Conservation (phyloP, 2,888 invertebrate species). For the Pyrrhia umbra region DNA sequence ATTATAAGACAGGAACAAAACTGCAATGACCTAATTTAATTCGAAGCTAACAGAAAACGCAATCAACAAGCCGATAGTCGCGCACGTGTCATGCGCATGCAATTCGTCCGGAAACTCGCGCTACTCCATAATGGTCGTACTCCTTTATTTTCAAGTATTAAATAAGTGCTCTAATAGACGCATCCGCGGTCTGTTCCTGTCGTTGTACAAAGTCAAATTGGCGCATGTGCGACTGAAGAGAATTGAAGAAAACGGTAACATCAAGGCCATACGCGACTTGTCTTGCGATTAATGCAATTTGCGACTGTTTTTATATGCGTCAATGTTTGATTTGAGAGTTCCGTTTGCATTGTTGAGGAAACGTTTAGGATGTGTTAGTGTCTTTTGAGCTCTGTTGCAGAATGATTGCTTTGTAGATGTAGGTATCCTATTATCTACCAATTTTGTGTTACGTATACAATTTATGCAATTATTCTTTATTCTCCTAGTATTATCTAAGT, state of each 20-base stretch:
- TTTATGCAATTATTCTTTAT: no score
- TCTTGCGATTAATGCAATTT: conserved; percentile 51
- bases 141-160: conserved; percentile 82
- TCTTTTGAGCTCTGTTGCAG: conserved; percentile 5
- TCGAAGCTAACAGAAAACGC: background rate
- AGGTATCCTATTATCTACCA: background rate
- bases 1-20: background rate
- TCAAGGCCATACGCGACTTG: conserved; percentile 54
- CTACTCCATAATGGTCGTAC: conserved; percentile 69
- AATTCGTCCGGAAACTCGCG: conserved; percentile 65
- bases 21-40: conserved; percentile 21
- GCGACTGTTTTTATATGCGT: conserved; percentile 49
- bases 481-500: no score
- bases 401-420: no score
- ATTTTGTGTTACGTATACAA: no score
- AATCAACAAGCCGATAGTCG: conserved; percentile 31
- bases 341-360: conserved; percentile 47
- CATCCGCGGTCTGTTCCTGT: conserved; percentile 80
- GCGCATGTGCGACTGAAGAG: conserved; percentile 57
- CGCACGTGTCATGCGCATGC: conserved; percentile 59
- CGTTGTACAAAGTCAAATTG: conserved; percentile 68
- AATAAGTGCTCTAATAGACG: conserved; percentile 78
- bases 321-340: conserved; percentile 57
- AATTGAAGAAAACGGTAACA: conserved; percentile 64
- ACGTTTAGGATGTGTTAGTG: conserved; percentile 20